These are phyloP conservation scores for Drosophila prolongata DNA, from an alignment of 2,888 invertebrate genomes.

Conservation along the genomic window DNA sequence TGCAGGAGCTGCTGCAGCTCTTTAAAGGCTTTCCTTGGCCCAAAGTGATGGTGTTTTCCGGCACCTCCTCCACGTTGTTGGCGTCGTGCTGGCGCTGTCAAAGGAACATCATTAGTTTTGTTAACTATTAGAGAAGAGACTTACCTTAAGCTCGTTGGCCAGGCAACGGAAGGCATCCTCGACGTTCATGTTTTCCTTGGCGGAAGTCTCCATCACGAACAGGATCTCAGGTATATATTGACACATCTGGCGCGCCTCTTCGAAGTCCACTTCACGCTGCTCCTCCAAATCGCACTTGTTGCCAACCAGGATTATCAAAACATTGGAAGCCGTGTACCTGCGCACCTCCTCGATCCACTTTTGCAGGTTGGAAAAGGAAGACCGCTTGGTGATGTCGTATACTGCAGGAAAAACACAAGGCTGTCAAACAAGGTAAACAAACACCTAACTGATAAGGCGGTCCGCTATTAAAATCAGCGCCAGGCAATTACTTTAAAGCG, in stretches of 20 bases:
- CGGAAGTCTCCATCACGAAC: constrained; percentile 94
- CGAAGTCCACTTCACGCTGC: constrained; percentile 92
- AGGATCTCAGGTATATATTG: constrained; percentile 94
- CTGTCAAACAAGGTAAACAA: constrained; percentile 34
- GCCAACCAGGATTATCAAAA: constrained; percentile 95
- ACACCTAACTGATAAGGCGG: constrained; percentile 10
- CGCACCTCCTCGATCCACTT: constrained; percentile 98
- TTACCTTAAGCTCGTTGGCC: constrained; percentile 93
- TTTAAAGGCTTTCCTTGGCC: constrained; percentile 88
- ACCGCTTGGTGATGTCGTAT: constrained; percentile 97
- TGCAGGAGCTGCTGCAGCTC: constrained; percentile 88
- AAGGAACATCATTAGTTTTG: neutral
- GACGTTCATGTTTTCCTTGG: constrained; percentile 95
- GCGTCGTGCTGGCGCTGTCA: constrained; percentile 91
- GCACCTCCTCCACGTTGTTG: constrained; percentile 87
- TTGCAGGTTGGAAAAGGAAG: constrained; percentile 95
- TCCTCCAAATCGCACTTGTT: constrained; percentile 95
- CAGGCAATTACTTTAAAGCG: constrained; percentile 43
- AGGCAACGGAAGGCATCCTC: constrained; percentile 94
- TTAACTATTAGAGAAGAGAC: neutral
- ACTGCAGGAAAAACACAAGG: constrained; percentile 85
- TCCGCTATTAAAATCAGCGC: constrained; percentile 54
- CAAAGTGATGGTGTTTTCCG: constrained; percentile 88
- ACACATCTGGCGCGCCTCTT: constrained; percentile 94
- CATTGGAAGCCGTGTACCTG: constrained; percentile 96